Base-by-base conservation (phyloP, 2,888 invertebrate species). In the Teleiodes luculella region DNA sequence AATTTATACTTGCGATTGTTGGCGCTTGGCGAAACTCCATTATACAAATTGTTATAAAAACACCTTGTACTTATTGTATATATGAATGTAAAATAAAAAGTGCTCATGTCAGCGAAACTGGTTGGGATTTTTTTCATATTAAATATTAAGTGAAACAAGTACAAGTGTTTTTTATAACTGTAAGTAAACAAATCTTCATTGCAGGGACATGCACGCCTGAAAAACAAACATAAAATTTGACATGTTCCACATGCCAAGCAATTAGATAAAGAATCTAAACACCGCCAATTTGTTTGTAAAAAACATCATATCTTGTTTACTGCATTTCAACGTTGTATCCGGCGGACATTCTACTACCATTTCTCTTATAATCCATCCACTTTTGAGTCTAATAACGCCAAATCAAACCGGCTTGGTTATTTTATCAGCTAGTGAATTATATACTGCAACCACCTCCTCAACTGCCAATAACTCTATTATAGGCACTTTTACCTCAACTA, bases 401-500 rank as follows among this genome's bases (percentile, higher is more conserved):
- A 43, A 43, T 43, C n/a, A 43, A 13, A 28, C 28, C 20, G 11
- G 20, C 43, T 43, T 1, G n/a, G 43, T 6, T 24, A 24, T 7
- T 11, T 3, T 11, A 18, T 18, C 20, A 18, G 4, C 3, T 18
- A 10, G 11, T 11, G 18, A 41, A 20, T 18, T 3, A 41, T 20
- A n/a, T 4, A 11, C 39, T 11, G 5, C 11, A 41, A 20, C 39
- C 18, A 20, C 18, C 18, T 41, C 18, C 18, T 18, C 20, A 47
- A 30, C 35, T 18, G 8, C 14, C 31, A 33, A 31, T 47, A 14
- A 43, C 28, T 43, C 28, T 28, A 43, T 43, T 13, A 43, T 43
- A 7, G 20, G 43, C 43, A 13, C 43, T 43, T 43, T 43, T 43
- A 43, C 43, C 43, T 43, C 43, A 43, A 24, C 20, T 20, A 14